Percentiles rank a stretch among this genome's conserved stretches.
Evolutionary conservation across 2,888 invertebrate species (phyloP).

Genomic region (Tenodera sinensis): DNA sequence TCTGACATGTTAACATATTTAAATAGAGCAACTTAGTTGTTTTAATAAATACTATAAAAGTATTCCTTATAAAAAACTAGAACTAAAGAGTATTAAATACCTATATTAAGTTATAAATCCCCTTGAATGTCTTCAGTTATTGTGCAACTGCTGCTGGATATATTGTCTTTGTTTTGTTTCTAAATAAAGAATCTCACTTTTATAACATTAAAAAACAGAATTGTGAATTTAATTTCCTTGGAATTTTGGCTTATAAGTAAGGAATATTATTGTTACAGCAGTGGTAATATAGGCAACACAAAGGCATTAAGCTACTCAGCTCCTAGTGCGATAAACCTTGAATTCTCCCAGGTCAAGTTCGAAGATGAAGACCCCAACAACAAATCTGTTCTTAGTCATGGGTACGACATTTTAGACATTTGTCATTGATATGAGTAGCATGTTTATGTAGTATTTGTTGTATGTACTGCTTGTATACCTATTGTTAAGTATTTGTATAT

Average conservation of each 20-base stretch:
- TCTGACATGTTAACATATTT: no score
- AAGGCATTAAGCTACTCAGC: conserved; percentile 77
- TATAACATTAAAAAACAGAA: neutral
- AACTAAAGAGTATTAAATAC: neutral
- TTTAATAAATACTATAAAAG: no score
- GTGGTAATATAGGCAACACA: conserved; percentile 14
- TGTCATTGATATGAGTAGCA: neutral
- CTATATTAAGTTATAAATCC: neutral
- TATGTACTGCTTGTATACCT: neutral
- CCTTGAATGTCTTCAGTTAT: neutral
- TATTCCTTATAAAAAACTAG: no score
- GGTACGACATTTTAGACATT: conserved; percentile 36
- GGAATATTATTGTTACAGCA: neutral
- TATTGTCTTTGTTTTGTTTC: neutral
- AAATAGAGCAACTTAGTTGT: no score
- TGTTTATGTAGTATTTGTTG: neutral
- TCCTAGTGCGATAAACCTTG: conserved; percentile 79
- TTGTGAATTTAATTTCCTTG: neutral
- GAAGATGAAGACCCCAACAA: conserved; percentile 52
- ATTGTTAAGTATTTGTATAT: neutral
- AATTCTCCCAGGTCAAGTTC: conserved; percentile 67
- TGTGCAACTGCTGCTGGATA: neutral
- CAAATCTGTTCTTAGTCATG: conserved; percentile 43
- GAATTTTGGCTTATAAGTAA: neutral
- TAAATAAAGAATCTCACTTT: neutral